These are phyloP conservation scores for Acrobasis repandana DNA, from an alignment of 2,888 invertebrate genomes.

Conservation along the genomic window DNA sequence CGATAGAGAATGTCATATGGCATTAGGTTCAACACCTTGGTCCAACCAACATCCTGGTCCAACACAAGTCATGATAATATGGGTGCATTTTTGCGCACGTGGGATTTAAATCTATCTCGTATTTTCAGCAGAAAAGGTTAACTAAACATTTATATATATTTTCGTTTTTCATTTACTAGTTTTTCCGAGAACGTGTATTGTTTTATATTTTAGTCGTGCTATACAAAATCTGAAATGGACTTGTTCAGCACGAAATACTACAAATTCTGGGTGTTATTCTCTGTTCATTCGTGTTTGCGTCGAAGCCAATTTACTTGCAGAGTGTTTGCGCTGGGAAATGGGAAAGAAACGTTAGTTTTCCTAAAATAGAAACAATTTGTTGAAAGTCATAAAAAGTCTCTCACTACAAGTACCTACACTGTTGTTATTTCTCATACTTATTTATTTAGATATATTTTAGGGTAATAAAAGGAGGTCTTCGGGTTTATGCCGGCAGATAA, in stretches of 20 bases:
- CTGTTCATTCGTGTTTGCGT: slow-evolving; percentile 5
- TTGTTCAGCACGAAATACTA: not conserved
- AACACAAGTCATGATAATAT: too few relatives aligned
- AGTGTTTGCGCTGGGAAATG: not conserved
- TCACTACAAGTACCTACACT: not conserved
- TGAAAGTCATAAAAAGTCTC: not conserved
- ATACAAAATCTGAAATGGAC: not conserved
- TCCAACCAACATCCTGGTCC: too few relatives aligned
- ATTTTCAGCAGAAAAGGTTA: too few relatives aligned
- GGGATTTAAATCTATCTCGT: too few relatives aligned
- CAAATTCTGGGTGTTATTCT: not conserved
- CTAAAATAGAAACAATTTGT: not conserved
- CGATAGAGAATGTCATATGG: too few relatives aligned
- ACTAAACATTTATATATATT: not conserved
- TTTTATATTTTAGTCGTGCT: not conserved
- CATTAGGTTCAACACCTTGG: too few relatives aligned
- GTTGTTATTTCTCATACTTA: too few relatives aligned
- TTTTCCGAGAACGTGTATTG: not conserved
- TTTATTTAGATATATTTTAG: too few relatives aligned
- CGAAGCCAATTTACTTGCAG: slow-evolving; percentile 2
- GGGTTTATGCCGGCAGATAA: too few relatives aligned
- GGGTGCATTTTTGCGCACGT: too few relatives aligned
- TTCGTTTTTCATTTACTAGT: not conserved
- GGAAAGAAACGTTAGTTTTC: not conserved
- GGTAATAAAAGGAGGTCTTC: too few relatives aligned